Base-by-base conservation (phyloP, 2,797 vertebrate species). In the Lepilemur ruficaudatus region DNA sequence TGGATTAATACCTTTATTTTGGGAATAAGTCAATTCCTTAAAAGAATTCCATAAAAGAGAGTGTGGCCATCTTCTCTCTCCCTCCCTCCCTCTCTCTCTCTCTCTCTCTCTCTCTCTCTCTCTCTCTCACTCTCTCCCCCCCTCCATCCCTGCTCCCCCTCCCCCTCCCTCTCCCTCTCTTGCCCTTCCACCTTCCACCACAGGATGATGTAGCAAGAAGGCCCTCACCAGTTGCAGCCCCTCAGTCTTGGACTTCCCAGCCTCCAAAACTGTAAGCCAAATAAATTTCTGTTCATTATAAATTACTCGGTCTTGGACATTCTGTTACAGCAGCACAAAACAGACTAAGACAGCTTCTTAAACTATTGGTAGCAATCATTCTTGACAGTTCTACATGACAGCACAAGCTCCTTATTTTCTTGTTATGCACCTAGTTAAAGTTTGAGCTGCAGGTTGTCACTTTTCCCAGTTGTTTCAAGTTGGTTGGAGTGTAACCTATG, bases 401-500 rank as follows among this genome's bases (percentile, higher is more conserved):
- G 35, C 78, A 80, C 0, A 0, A 4, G 22, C 22, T 65, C 28
- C 20, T 70, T 25, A 23, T 52, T 75, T 85, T 79, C 88, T 91
- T 22, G 32, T 41, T 32, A 30, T 11, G 5, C 4, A 25, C 38
- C 25, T 72, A 41, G 7, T 65, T 83, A n/a, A 50, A 80, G 22
- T 94, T 83, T 75, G 82, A 94, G 76, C 67, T 80, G 65, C 0
- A 92, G 22, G 65, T 38, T 75, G 59, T 22, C 59, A 87, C 59
- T 89, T 52, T 87, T 76, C 32, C 76, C 80, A 69, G 41, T 41
- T 50, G 70, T 50, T 78, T 95, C 85, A 92, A 83, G 93, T 69
- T 52, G 18, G 72, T 73, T 89, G 61, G 61, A 82, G 76, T 92
- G 50, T 83, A 86, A 95, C 72, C 55, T 90, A 67, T 63, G 70